Evolutionary conservation across 1,140 invertebrate species (phyloP).

Genomic region (Heliothis subflexa): DNA sequence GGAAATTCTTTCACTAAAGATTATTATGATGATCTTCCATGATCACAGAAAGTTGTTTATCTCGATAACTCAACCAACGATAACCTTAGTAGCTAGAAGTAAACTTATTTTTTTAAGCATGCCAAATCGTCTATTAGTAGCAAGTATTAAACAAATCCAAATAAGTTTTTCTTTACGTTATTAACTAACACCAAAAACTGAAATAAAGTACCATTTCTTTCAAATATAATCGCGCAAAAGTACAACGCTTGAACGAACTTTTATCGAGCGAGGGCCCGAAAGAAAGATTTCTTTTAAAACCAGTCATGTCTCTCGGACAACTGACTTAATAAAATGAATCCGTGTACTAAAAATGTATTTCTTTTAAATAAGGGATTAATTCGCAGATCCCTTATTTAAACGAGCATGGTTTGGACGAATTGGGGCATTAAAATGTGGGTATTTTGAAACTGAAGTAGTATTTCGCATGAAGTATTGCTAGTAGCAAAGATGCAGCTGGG

Average conservation of each 20-base stretch:
- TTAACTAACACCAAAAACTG: constrained; percentile 7
- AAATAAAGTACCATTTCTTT: constrained; percentile 34
- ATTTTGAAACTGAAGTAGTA: not conserved
- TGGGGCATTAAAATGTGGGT: constrained; percentile 5
- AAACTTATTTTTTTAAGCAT: too few species aligned
- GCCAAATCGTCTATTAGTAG: too few species aligned
- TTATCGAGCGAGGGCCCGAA: constrained; percentile 19
- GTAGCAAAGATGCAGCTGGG: not conserved
- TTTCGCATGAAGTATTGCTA: not conserved
- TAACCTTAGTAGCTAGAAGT: too few species aligned
- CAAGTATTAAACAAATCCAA: too few species aligned
- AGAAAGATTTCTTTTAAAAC: constrained; percentile 39
- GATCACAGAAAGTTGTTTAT: too few species aligned
- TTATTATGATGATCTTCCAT: too few species aligned
- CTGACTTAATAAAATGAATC: constrained; percentile 34
- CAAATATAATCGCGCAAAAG: constrained; percentile 52
- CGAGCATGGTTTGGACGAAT: constrained; percentile 15
- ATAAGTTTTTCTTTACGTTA: not conserved
- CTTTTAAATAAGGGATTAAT: constrained; percentile 26
- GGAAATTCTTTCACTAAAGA: too few species aligned
- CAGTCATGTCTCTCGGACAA: constrained; percentile 12
- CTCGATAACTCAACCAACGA: too few species aligned
- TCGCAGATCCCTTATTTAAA: constrained; percentile 3
- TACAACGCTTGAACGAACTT: constrained; percentile 48
- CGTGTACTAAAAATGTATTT: constrained; percentile 25